A percentile compares a stretch with the other conserved stretches of the same genome.
Evolutionary conservation across 2,797 vertebrate genomes (phyloP).

Genomic region (Odontamblyopus rebecca): DNA sequence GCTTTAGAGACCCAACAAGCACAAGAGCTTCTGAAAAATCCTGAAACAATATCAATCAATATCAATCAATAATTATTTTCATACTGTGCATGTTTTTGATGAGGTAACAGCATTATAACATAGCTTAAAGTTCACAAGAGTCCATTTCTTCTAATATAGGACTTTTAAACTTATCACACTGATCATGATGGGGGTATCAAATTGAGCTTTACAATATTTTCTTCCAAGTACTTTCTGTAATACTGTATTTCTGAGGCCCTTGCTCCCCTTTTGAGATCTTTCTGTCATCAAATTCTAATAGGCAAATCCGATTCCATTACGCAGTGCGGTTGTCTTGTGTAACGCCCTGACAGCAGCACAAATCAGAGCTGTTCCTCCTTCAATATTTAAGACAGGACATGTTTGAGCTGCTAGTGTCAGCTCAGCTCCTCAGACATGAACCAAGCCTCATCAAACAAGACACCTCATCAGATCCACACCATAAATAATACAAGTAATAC

Average conservation of each 20-base stretch:
- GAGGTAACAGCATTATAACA: no score
- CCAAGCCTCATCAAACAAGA: slow-evolving; percentile 65
- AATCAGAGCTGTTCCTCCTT: slow-evolving; percentile 66
- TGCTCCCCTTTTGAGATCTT: background rate
- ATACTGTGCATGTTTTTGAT: no score
- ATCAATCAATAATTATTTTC: no score
- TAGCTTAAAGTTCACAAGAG: no score
- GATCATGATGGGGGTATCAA: background rate
- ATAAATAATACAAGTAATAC: slow-evolving; percentile 68
- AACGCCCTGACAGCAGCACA: slow-evolving; percentile 63
- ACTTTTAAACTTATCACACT: background rate
- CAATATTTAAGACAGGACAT: slow-evolving; percentile 71
- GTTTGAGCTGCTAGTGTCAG: slow-evolving; percentile 57
- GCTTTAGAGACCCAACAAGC: no score
- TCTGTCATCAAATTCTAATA: background rate
- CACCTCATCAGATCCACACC: slow-evolving; percentile 69
- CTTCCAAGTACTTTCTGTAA: background rate
- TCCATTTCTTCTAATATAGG: no score
- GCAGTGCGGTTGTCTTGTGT: slow-evolving; percentile 52
- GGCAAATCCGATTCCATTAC: background rate
- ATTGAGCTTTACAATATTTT: no score
- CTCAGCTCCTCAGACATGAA: slow-evolving; percentile 64
- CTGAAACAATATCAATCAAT: no score
- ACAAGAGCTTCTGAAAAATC: no score
- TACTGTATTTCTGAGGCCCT: background rate